phyloP scores from a whole-genome alignment of 1,140 invertebrate genomes.

The Cepaea nemoralis region DNA sequence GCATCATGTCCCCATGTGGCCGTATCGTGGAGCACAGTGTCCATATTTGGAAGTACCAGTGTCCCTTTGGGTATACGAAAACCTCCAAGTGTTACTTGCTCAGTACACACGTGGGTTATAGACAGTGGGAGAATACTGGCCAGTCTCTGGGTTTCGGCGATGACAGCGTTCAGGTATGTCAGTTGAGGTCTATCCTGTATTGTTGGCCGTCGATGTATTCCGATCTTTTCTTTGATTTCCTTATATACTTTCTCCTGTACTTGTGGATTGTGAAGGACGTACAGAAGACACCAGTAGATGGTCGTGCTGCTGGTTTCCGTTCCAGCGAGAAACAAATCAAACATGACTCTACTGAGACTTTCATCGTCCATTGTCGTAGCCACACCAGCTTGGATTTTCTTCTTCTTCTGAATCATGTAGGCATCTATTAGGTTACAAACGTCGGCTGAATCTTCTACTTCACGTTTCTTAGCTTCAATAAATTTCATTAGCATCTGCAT shows the following conservation, averaged over 20 bases:
- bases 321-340: constrained; percentile 52
- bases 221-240: neutral
- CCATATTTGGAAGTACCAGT: neutral
- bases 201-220: neutral
- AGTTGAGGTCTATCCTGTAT: neutral
- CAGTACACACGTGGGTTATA: neutral
- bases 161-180: neutral
- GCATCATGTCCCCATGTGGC: neutral
- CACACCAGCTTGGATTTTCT: constrained; percentile 30
- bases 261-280: constrained; percentile 81
- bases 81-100: neutral
- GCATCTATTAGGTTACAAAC: constrained; percentile 50
- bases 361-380: constrained; percentile 38
- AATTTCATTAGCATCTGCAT: neutral
- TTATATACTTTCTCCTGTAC: constrained; percentile 70
- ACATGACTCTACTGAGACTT: constrained; percentile 35
- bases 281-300: constrained; percentile 81
- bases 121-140: neutral
- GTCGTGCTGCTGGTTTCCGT: constrained; percentile 50
- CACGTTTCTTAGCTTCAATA: constrained; percentile 41
- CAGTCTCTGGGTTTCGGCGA: neutral
- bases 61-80: neutral
- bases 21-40: neutral
- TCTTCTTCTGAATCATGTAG: constrained; percentile 47
- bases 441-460: constrained; percentile 44